A percentile compares a stretch with the other conserved stretches of the same genome.
Conservation (phyloP, 2,888 invertebrate genomes). For the Atrina japonica region DNA sequence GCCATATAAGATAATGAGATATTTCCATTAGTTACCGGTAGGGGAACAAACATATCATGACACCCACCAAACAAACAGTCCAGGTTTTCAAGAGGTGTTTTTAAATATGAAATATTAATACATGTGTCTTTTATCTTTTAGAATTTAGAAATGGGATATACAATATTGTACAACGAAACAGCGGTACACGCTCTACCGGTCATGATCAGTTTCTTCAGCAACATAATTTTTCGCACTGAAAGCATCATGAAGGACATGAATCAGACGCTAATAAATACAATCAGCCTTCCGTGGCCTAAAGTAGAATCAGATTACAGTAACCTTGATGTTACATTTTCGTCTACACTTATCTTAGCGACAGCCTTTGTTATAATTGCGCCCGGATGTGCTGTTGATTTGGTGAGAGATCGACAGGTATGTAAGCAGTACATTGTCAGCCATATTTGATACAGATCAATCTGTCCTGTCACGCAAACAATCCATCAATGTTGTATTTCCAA, state of each 20-base stretch:
- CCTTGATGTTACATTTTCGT: conserved; percentile 87
- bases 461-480: too few relatives aligned
- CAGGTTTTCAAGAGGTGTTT: too few relatives aligned
- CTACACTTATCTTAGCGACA: conserved; percentile 90
- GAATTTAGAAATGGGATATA: conserved; percentile 43
- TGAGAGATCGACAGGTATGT: conserved; percentile 92
- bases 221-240: conserved; percentile 53
- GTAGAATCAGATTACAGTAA: conserved; percentile 77
- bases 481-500: too few relatives aligned
- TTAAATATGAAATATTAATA: neutral
- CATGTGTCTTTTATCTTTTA: neutral
- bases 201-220: conserved; percentile 65
- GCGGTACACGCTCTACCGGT: conserved; percentile 90
- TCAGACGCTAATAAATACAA: conserved; percentile 36
- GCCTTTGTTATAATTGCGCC: conserved; percentile 90
- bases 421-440: too few relatives aligned
- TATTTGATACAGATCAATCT: too few relatives aligned
- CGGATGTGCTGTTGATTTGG: conserved; percentile 89
- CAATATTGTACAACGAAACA: conserved; percentile 85
- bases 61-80: too few relatives aligned
- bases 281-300: conserved; percentile 65
- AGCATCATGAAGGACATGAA: conserved; percentile 15
- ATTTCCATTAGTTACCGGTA: too few relatives aligned
- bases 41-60: too few relatives aligned
- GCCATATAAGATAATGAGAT: too few relatives aligned